These are phyloP conservation scores for Falco rusticolus DNA, from an alignment of 2,797 vertebrate genomes.

Conservation along the genomic window DNA sequence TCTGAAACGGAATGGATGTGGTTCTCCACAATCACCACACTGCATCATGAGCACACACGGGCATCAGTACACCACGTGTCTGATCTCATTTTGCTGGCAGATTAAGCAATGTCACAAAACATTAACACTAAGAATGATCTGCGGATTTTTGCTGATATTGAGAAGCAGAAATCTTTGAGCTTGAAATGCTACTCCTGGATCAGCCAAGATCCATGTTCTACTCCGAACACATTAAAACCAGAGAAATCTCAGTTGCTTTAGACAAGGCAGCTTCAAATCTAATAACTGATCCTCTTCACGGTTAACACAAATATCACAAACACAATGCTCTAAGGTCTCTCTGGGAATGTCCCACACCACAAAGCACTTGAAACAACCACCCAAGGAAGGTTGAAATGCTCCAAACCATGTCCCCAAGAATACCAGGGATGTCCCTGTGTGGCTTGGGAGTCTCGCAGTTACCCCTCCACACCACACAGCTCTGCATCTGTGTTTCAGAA, in stretches of 20 bases:
- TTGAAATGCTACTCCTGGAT: neutral
- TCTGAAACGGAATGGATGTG: neutral
- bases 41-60: neutral
- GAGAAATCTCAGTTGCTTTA: neutral
- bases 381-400: neutral
- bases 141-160: neutral
- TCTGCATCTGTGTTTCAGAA: neutral
- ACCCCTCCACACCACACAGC: neutral
- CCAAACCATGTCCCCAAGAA: rapidly evolving
- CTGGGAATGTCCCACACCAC: neutral
- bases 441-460: rapidly evolving
- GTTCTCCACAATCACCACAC: neutral
- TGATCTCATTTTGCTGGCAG: neutral
- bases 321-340: neutral
- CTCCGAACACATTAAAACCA: neutral
- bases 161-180: neutral
- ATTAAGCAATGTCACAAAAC: neutral
- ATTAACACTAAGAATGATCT: neutral
- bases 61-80: neutral
- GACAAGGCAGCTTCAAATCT: neutral
- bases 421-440: rapidly evolving
- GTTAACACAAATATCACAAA: neutral
- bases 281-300: neutral
- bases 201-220: neutral
- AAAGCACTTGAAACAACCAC: neutral